Evolutionary conservation across 2,797 vertebrate species (phyloP).

Genomic region (Arctocebus calabarensis): DNA sequence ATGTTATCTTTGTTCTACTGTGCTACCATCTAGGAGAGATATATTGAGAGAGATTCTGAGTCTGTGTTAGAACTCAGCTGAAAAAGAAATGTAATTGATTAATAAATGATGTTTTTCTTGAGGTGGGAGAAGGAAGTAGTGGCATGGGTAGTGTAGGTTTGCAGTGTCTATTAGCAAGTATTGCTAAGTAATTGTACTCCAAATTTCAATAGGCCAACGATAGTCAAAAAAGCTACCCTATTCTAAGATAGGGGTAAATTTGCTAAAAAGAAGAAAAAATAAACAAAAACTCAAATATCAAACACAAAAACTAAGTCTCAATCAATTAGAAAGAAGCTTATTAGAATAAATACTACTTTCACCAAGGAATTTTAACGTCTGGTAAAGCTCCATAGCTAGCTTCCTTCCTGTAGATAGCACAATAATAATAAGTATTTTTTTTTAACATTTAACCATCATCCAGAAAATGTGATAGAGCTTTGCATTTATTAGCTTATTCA

Average conservation of each 20-base stretch:
- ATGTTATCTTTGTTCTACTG: slow-evolving; percentile 3
- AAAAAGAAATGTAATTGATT: slow-evolving; percentile 5
- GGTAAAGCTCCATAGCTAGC: neutral
- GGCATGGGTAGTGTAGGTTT: neutral
- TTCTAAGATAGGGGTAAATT: neutral
- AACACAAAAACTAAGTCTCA: neutral
- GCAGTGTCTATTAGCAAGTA: neutral
- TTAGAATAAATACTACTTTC: neutral
- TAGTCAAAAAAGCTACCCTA: neutral
- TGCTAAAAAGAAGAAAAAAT: slow-evolving; percentile 56
- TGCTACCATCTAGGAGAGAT: neutral
- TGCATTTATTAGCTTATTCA: slow-evolving; percentile 10
- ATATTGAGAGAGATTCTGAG: neutral
- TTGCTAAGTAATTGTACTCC: neutral
- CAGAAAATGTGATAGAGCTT: neutral
- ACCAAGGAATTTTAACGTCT: neutral
- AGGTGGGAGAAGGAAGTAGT: neutral
- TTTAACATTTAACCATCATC: neutral
- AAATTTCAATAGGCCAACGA: neutral
- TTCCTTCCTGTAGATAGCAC: neutral
- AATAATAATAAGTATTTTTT: neutral
- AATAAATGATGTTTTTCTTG: slow-evolving; percentile 1
- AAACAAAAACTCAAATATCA: neutral
- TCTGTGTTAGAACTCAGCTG: neutral
- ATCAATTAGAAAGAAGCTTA: neutral